Conservation (phyloP, 2,888 invertebrate genomes). For the Lasioglossum oenotherae region DNA sequence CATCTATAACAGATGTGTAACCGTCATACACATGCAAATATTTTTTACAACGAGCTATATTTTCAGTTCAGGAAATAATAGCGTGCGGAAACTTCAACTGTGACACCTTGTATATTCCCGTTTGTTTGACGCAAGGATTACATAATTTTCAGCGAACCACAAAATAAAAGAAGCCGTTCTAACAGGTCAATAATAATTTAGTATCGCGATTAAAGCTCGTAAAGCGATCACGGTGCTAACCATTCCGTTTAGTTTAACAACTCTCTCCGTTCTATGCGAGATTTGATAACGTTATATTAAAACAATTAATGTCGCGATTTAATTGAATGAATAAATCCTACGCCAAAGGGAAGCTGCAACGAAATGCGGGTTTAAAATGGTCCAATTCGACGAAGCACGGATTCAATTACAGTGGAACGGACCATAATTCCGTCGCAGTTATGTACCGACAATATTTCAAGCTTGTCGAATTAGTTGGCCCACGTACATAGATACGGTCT, state of each 20-base stretch:
- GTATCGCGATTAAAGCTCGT: not conserved
- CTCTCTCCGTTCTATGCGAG: not conserved
- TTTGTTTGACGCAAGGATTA: not conserved
- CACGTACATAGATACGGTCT: not conserved
- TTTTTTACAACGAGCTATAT: too few species aligned
- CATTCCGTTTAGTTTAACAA: not conserved
- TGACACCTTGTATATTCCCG: not conserved
- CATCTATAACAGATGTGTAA: too few species aligned
- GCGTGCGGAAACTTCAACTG: not conserved
- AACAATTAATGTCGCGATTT: not conserved
- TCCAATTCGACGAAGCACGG: slow-evolving; percentile 2
- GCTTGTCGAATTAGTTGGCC: slow-evolving; percentile 50
- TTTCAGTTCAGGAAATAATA: too few species aligned
- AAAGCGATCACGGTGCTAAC: not conserved
- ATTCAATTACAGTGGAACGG: slow-evolving; percentile 49
- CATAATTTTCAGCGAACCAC: not conserved
- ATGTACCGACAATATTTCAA: slow-evolving; percentile 37
- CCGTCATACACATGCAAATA: too few species aligned
- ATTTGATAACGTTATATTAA: not conserved
- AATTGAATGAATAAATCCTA: not conserved
- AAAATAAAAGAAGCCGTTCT: not conserved
- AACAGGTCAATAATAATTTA: not conserved
- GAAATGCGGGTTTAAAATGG: slow-evolving; percentile 6
- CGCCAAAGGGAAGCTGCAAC: not conserved
- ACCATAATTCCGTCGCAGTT: slow-evolving; percentile 20